Base-by-base conservation (phyloP, 2,797 vertebrate species). In the Myotis daubentonii region DNA sequence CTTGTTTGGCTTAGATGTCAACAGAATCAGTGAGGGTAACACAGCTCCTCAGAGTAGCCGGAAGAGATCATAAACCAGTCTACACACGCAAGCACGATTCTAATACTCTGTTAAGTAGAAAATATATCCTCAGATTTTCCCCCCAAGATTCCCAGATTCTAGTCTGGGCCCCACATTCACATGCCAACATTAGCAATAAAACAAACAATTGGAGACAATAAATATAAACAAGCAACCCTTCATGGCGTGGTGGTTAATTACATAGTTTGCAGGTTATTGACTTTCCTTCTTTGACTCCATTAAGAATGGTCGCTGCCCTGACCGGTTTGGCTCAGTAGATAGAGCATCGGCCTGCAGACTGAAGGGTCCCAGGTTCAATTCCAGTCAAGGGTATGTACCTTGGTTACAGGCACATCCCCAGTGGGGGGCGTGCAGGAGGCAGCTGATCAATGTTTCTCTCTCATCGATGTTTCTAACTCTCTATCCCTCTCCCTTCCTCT, bases 241-340 rank as follows among this genome's bases (percentile, higher is more conserved):
- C 3, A 15, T 17, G 15, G 17, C 4, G 25, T 33, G 33, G 36
- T 8, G 13, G 33, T 33, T 88, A 38, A 75, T 28, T 53, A 28
- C 12, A 36, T 15, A 20, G n/a, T 65, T 65, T 44, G 36, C 8
- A 57, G 28, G 30, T 65, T 89, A 72, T 7, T 65, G 28, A 72
- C n/a, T 79, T 94, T 65, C 23, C 23, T 93, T 92, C 36, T 94
- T 55, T 68, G 57, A 72, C 44, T 55, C 25, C n/a, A 74, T 38
- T 44, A 87, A 71, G 53, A 80, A 75, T 47, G 13, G 49, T 44
- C 2, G 12, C 47, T 44, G 44, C 44, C 10, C 44, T 44, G 44
- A 44, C 44, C 10, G 10, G 44, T 44, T 44, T 44, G 10, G 44
- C 44, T 44, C 44, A 44, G 44, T 44, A 10, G 44, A 11, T 44